Percentiles rank a stretch among this genome's conserved stretches.
Conservation (phyloP, 2,113 vertebrate species). For the Nematolebias whitei region DNA sequence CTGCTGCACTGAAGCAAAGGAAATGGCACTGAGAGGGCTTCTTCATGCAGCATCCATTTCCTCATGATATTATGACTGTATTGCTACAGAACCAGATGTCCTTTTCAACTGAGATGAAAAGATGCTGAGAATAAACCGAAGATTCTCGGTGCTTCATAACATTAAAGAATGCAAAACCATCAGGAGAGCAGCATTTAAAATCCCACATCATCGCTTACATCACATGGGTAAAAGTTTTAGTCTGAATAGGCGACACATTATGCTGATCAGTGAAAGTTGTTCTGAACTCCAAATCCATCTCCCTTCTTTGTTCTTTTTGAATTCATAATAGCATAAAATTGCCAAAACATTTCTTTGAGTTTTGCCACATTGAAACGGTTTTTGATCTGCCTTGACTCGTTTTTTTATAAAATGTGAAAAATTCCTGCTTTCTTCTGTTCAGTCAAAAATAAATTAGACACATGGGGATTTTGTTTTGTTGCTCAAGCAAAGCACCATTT, state of each 20-base stretch:
- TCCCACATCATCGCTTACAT: not conserved
- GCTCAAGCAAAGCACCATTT: not conserved
- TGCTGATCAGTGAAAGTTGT: slow-evolving; percentile 14
- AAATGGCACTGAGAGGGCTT: slow-evolving; percentile 30
- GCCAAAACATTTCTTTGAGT: no score
- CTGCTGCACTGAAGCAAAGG: slow-evolving; percentile 9
- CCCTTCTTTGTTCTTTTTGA: no score
- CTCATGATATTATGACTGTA: slow-evolving; percentile 37
- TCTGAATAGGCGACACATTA: slow-evolving; percentile 4
- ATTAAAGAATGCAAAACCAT: slow-evolving; percentile 25
- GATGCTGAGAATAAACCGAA: slow-evolving; percentile 59
- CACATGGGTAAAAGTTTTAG: not conserved
- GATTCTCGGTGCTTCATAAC: slow-evolving; percentile 16
- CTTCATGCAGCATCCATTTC: slow-evolving; percentile 47
- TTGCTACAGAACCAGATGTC: slow-evolving; percentile 62
- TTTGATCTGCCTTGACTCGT: not conserved
- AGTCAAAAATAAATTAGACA: not conserved
- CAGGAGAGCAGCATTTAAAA: slow-evolving; percentile 11
- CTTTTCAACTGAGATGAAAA: slow-evolving; percentile 56
- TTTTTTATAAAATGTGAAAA: not conserved
- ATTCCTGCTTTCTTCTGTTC: not conserved
- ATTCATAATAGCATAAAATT: no score
- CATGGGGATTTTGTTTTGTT: not conserved
- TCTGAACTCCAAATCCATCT: no score
- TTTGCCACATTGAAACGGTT: not conserved